Evolutionary conservation across 2,888 invertebrate genomes (phyloP).

Genomic region (Spisula solida): DNA sequence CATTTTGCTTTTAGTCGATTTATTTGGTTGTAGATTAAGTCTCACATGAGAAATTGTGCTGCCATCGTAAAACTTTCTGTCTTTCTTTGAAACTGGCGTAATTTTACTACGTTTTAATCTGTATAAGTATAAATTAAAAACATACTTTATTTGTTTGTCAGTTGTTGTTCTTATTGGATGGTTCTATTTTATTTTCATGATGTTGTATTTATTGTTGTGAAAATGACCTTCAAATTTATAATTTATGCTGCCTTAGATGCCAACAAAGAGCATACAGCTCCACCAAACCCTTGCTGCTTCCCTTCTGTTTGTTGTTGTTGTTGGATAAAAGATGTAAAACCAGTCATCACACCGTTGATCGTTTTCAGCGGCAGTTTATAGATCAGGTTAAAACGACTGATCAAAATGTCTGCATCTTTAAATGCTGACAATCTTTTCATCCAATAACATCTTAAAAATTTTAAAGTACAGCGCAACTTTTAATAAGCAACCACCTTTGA

Average conservation of each 20-base stretch:
- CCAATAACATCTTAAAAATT: too few species aligned
- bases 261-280: background rate
- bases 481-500: too few species aligned
- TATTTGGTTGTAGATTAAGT: background rate
- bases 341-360: too few species aligned
- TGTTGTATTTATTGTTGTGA: slow-evolving; percentile 2
- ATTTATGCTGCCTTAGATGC: slow-evolving; percentile 60
- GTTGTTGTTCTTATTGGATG: background rate
- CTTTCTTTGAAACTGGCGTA: background rate
- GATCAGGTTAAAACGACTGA: too few species aligned
- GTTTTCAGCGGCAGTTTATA: too few species aligned
- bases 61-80: background rate
- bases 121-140: background rate
- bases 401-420: too few species aligned
- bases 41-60: background rate
- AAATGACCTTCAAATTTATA: slow-evolving; percentile 63
- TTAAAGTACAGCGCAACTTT: too few species aligned
- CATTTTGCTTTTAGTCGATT: background rate
- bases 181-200: background rate
- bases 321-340: background rate
- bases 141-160: background rate
- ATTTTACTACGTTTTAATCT: background rate
- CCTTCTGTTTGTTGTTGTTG: background rate
- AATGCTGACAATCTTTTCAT: too few species aligned
- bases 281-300: background rate